Evolutionary conservation across 1,140 invertebrate species (phyloP).

Genomic region (Aphidius gifuensis): DNA sequence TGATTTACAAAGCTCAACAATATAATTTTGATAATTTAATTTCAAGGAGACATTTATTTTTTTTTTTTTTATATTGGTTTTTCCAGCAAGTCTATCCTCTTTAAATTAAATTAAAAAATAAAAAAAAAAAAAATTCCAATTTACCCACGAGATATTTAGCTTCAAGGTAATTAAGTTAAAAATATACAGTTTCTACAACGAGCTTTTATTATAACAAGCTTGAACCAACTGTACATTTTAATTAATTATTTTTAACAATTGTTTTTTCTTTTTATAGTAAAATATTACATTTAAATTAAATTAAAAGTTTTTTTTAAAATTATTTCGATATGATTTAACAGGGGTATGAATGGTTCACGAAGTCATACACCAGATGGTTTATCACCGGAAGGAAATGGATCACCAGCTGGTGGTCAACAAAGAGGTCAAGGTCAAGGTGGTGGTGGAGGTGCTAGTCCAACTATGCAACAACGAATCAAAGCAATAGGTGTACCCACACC

Average conservation of each 20-base stretch:
- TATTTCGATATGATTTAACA: slow-evolving; percentile 26
- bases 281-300: not conserved
- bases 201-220: too few relatives aligned
- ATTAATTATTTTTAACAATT: not conserved
- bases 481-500: slow-evolving; percentile 85
- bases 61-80: too few relatives aligned
- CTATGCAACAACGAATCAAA: slow-evolving; percentile 86
- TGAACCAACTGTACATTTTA: too few relatives aligned
- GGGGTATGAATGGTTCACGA: slow-evolving; percentile 62
- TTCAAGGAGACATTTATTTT: too few relatives aligned
- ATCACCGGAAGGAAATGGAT: slow-evolving; percentile 56
- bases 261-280: slow-evolving; percentile 1
- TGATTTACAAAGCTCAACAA: too few relatives aligned
- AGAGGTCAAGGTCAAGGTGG: slow-evolving; percentile 45
- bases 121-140: too few relatives aligned
- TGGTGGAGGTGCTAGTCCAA: slow-evolving; percentile 66
- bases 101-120: too few relatives aligned
- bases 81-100: too few relatives aligned
- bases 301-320: not conserved
- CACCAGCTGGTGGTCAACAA: slow-evolving; percentile 55
- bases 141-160: too few relatives aligned
- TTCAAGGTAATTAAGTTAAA: too few relatives aligned
- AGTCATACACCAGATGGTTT: slow-evolving; percentile 69
- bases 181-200: too few relatives aligned
- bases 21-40: too few relatives aligned